phyloP scores from a whole-genome alignment of 2,888 invertebrate genomes.

The Brachycybe producta region DNA sequence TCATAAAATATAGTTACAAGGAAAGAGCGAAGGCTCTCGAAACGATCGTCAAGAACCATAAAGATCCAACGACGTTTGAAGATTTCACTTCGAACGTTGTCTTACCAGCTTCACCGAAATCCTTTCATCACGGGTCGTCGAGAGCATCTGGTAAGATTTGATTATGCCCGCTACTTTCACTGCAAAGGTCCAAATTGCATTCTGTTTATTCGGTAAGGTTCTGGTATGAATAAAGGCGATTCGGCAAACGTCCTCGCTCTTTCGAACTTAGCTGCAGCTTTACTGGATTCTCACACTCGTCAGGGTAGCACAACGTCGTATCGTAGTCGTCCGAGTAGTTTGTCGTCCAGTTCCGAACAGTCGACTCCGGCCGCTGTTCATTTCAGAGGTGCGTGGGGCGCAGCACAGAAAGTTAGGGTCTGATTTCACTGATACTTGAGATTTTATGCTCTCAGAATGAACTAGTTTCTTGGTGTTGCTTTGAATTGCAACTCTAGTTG shows the following conservation, averaged over 20 bases:
- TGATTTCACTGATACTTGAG: too few species aligned
- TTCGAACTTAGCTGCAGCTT: conserved; percentile 45
- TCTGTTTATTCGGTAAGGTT: conserved; percentile 4
- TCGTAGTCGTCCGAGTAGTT: conserved; percentile 16
- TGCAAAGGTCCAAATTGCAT: neutral
- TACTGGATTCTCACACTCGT: conserved; percentile 36
- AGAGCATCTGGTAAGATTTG: conserved; percentile 29
- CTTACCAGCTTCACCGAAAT: conserved; percentile 38
- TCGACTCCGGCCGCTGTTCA: conserved; percentile 10
- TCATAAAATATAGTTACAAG: conserved; percentile 84
- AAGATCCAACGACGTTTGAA: conserved; percentile 79
- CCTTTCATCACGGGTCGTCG: conserved; percentile 34
- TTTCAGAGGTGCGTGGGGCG: conserved; percentile 10
- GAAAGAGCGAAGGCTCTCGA: conserved; percentile 75
- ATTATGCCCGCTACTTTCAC: neutral
- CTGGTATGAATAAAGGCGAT: conserved; percentile 8
- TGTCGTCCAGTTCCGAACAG: conserved; percentile 19
- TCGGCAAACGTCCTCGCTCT: conserved; percentile 12
- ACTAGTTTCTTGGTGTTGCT: neutral
- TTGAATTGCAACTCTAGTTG: too few species aligned
- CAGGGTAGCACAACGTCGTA: conserved; percentile 10
- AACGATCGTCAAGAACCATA: conserved; percentile 70
- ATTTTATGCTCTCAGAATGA: neutral
- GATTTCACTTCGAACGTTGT: conserved; percentile 49
- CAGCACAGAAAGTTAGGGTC: too few species aligned